Evolutionary conservation across 2,888 invertebrate genomes (phyloP).

Genomic region (Scotopteryx bipunctaria): DNA sequence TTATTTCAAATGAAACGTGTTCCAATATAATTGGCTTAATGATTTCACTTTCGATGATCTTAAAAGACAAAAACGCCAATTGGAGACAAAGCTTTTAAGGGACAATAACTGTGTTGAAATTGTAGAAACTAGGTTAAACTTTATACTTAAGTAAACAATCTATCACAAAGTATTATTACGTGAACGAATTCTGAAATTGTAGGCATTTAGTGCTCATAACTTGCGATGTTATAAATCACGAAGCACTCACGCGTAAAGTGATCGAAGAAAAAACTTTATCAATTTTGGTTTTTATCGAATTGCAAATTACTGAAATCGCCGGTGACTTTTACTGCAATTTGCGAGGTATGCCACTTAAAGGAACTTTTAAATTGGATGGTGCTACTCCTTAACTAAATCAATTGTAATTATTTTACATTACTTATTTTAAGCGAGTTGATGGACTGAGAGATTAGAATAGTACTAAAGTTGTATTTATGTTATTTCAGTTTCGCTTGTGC

Average conservation of each 20-base stretch:
- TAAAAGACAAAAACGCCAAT: slow-evolving; percentile 25
- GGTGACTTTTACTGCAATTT: slow-evolving; percentile 67
- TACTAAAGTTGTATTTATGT: too few species aligned
- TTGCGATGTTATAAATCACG: slow-evolving; percentile 64
- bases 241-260: slow-evolving; percentile 75
- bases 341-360: slow-evolving; percentile 44
- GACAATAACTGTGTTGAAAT: slow-evolving; percentile 28
- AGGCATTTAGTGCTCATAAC: slow-evolving; percentile 39
- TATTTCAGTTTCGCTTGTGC: too few species aligned
- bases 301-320: slow-evolving; percentile 64
- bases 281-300: slow-evolving; percentile 66
- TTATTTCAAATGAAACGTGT: slow-evolving; percentile 34
- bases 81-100: slow-evolving; percentile 34
- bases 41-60: slow-evolving; percentile 26
- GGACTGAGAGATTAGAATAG: too few species aligned
- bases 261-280: slow-evolving; percentile 59
- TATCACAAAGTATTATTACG: slow-evolving; percentile 44
- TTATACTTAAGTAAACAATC: slow-evolving; percentile 47
- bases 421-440: too few species aligned
- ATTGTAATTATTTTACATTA: not conserved
- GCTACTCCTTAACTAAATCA: not conserved
- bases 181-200: slow-evolving; percentile 41
- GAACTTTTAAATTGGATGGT: slow-evolving; percentile 7
- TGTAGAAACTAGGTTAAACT: slow-evolving; percentile 30
- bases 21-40: slow-evolving; percentile 39